Conservation (phyloP, 2,888 invertebrate species). For the Parasteatoda lunata region DNA sequence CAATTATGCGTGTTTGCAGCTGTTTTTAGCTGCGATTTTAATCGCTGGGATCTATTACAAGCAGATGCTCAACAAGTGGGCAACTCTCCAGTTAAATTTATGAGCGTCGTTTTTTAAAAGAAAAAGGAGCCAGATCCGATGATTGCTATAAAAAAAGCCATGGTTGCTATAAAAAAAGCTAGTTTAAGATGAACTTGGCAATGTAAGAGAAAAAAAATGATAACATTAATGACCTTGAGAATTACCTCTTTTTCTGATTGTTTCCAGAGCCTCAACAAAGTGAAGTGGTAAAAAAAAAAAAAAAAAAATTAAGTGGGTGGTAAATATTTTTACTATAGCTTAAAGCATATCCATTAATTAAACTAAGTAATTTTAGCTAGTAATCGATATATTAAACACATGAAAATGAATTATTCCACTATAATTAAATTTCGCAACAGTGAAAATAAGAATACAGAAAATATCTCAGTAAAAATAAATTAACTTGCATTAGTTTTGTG, state of each 20-base stretch:
- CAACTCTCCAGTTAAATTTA: conserved; percentile 39
- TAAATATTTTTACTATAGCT: too few relatives aligned
- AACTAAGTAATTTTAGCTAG: too few relatives aligned
- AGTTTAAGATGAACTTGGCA: background rate
- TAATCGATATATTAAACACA: too few relatives aligned
- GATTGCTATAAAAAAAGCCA: background rate
- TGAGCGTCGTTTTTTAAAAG: conserved; percentile 20
- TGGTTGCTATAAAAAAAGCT: background rate
- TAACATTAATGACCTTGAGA: conserved; percentile 43
- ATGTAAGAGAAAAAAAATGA: background rate
- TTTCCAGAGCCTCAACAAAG: background rate
- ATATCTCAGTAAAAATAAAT: too few relatives aligned
- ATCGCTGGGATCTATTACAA: background rate
- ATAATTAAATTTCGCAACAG: too few relatives aligned
- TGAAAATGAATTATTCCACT: too few relatives aligned
- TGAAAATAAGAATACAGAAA: too few relatives aligned
- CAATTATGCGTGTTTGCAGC: background rate
- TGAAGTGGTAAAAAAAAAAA: too few relatives aligned
- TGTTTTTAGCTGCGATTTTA: background rate
- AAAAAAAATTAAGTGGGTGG: too few relatives aligned
- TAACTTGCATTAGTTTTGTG: too few relatives aligned
- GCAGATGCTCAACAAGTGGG: conserved; percentile 13
- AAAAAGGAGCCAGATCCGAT: background rate
- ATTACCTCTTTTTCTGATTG: conserved; percentile 17
- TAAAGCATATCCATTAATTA: too few relatives aligned